Base-by-base conservation (phyloP, 1,140 invertebrate genomes). In the Zaprionus africanus region DNA sequence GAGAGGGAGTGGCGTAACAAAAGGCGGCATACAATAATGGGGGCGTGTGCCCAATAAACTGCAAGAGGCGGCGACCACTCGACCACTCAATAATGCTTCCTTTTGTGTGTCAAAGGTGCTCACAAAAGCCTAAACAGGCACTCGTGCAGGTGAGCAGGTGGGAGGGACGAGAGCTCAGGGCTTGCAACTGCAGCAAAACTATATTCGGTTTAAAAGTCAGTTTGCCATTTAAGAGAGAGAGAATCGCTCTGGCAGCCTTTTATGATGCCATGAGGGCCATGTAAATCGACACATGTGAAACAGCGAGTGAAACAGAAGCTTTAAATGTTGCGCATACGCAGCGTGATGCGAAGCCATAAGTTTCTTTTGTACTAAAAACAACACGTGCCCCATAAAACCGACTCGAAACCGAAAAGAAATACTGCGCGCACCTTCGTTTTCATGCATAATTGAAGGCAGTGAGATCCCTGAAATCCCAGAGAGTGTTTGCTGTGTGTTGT, bases 31-130 rank as follows among this genome's bases (percentile, higher is more conserved):
- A 71, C 81, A 76, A 78, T 78, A 84, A 69, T 49, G 70, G 74
- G 43, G 84, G 81, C 84, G 78, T 88, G 73, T 87, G 76, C 75
- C 84, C 81, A 87, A 87, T 88, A 88, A 84, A 75, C 84, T 83
- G 76, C 83, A 79, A 82, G 69, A 71, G 71, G 43, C 51, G 26
- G 5, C 13, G 22, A 34, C 28, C 77, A 73, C 71, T 82, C 64
- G 79, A 75, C 79, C 73, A 81, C 84, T 87, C 81, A 87, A 87
- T 87, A 88, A 83, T 73, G 84, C 78, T 75, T 60, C 46, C 69
- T 81, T 86, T 87, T 87, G 83, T 87, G 78, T 84, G 84, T 87
- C 84, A 87, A 84, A 88, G 81, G 84, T 76, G 59, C 75, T 76
- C 69, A 81, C 67, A 68, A 79, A 76, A 81, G 61, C 73, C 81